These are phyloP conservation scores for Aplidium turbinatum DNA, from an alignment of 23 tunicate genomes.

Conservation along the genomic window DNA sequence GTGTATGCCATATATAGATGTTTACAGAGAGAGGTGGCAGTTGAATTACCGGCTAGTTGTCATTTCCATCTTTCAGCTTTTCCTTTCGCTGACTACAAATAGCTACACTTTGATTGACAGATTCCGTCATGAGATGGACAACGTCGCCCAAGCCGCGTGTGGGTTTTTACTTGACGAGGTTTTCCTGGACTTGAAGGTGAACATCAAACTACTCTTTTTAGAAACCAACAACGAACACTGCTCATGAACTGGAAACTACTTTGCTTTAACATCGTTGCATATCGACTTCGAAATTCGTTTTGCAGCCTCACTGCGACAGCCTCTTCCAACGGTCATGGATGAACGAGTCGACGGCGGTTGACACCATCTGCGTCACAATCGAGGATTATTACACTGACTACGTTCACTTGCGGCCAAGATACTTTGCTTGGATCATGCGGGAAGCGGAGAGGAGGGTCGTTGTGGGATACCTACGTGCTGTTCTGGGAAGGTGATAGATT, in stretches of 20 bases:
- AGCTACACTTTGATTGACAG: constrained; percentile 24
- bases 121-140: constrained; percentile 75
- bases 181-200: constrained; percentile 79
- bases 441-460: constrained; percentile 88
- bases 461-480: constrained; percentile 67
- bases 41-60: neutral
- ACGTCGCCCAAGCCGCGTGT: constrained; percentile 74
- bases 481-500: constrained; percentile 52
- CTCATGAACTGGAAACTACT: too few species aligned
- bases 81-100: neutral
- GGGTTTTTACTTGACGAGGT: constrained; percentile 88
- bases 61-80: neutral
- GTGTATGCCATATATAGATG: too few species aligned
- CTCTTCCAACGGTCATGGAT: constrained; percentile 65
- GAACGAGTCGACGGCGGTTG: constrained; percentile 56
- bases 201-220: too few species aligned
- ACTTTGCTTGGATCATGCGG: constrained; percentile 74
- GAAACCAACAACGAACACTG: too few species aligned
- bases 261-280: too few species aligned
- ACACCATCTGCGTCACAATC: constrained; percentile 86
- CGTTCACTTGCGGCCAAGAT: constrained; percentile 72
- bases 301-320: constrained; percentile 62
- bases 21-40: too few species aligned
- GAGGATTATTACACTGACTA: constrained; percentile 92
- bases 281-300: too few species aligned